Conservation (phyloP, 2,797 vertebrate genomes). For the Labroides dimidiatus region DNA sequence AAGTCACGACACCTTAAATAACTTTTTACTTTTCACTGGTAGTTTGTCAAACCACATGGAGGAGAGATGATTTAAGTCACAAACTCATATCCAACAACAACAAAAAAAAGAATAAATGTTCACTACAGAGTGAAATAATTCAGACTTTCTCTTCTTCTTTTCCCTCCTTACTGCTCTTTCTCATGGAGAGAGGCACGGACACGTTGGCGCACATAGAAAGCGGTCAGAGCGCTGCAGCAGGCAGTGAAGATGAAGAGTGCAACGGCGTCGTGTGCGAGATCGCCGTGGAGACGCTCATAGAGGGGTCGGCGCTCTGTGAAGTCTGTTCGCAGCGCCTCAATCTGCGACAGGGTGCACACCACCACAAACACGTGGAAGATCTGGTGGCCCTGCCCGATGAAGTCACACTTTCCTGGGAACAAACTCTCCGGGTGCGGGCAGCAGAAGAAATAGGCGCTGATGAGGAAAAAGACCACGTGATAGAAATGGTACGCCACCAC, state of each 20-base stretch:
- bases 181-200: constrained; percentile 83
- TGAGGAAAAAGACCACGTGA: constrained; percentile 92
- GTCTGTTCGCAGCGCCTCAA: constrained; percentile 93
- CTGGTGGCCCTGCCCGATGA: constrained; percentile 96
- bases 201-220: constrained; percentile 86
- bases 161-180: constrained; percentile 77
- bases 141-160: not conserved
- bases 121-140: constrained; percentile 57
- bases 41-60: constrained; percentile 77
- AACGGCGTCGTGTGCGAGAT: constrained; percentile 88
- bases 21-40: constrained; percentile 41
- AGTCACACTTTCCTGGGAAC: constrained; percentile 92
- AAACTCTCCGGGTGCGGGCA: constrained; percentile 93
- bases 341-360: constrained; percentile 92
- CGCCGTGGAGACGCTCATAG: constrained; percentile 89
- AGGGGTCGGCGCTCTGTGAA: constrained; percentile 86
- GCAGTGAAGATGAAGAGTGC: constrained; percentile 90
- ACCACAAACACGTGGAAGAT: constrained; percentile 94
- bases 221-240: constrained; percentile 90
- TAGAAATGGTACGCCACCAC: constrained; percentile 91
- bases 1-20: constrained; percentile 50
- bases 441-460: constrained; percentile 93
- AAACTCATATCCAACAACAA: constrained; percentile 61
- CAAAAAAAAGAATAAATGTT: constrained; percentile 58
- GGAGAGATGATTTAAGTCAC: constrained; percentile 61